Base-by-base conservation (phyloP, 2,797 vertebrate genomes). In the Furcifer pardalis region DNA sequence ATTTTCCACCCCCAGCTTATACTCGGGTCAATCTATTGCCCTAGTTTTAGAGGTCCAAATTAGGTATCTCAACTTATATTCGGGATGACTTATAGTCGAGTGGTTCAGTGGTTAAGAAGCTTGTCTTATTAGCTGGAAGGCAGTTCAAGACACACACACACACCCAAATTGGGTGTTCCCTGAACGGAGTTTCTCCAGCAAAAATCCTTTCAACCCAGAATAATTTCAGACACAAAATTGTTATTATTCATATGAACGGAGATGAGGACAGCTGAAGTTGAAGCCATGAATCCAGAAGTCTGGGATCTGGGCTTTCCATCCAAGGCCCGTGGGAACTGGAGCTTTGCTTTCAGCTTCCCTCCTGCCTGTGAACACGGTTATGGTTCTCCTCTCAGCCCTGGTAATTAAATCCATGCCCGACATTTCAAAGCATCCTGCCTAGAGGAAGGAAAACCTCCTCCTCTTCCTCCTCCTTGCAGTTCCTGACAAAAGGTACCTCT, bases 401-500 rank as follows among this genome's bases (percentile, higher is more conserved):
- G 87, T 95, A 95, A 95, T 95, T 93, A 92, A 92, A 94, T 89
- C 94, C 95, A 95, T 89, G 86, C 90, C 84, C 93, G 89, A 90
- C 87, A 84, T 87, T 66, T 65, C 37, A 93, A 65, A 56, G 49
- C 78, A 84, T 90, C 92, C 92, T 88, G 65, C 79, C 79, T 87
- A 82, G 92, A 84, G 72, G 92, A 87, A 91, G 84, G 74, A 13
- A 87, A 90, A 80, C 85, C 35, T 3, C 49, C 79, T 90, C 76
- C 81, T 88, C 87, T 79, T 1, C 42, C 77, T 1, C 42, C 77
- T 88, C 82, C 87, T 79, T 84, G 86, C n/a, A 65, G 80, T 86
- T 92, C 79, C 73, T 62, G 82, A 86, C 15, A 78, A 87, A 82
- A 44, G 23, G 42, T 86, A 81, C 40, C 81, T 89, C 79, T 86